A percentile compares a stretch with the other conserved stretches of the same genome.
These are phyloP conservation scores for Trachelus stipa DNA, from an alignment of 2,888 invertebrate species.

Conservation along the genomic window DNA sequence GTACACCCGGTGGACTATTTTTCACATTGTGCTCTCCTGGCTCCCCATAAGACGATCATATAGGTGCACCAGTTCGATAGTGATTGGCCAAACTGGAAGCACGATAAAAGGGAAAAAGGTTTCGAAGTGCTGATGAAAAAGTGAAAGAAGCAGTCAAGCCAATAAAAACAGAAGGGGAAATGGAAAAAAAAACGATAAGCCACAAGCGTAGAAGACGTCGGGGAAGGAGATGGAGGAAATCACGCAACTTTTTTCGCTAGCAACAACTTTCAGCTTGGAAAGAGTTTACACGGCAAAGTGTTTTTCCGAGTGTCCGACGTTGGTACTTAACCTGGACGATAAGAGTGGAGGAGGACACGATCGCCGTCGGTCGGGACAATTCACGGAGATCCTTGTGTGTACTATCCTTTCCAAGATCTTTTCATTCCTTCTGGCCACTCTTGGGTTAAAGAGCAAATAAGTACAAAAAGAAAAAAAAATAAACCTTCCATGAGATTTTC, in stretches of 20 bases:
- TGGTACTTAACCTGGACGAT: slow-evolving; percentile 3
- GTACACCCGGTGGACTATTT: neutral
- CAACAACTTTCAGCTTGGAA: neutral
- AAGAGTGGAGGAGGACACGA: neutral
- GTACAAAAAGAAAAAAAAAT: neutral
- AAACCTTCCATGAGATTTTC: neutral
- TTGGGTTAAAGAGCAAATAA: neutral
- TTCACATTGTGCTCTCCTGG: neutral
- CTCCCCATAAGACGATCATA: neutral
- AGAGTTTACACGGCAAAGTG: slow-evolving; percentile 1
- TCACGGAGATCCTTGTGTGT: neutral
- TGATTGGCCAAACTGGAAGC: neutral
- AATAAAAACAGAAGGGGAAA: neutral
- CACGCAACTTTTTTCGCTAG: slow-evolving; percentile 1
- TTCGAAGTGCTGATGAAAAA: slow-evolving; percentile 13
- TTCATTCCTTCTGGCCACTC: neutral
- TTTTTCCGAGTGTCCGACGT: slow-evolving; percentile 4
- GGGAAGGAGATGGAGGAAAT: neutral
- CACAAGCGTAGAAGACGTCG: neutral
- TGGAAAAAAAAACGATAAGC: neutral
- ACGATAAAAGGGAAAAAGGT: neutral
- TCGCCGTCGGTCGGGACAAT: neutral
- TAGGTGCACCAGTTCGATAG: neutral
- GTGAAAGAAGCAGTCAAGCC: slow-evolving; percentile 1
- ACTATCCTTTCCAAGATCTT: neutral